Evolutionary conservation across 2,888 invertebrate species (phyloP), one percentile per base, ranked within the genome.

Genomic region (Cistogaster globosa): DNA sequence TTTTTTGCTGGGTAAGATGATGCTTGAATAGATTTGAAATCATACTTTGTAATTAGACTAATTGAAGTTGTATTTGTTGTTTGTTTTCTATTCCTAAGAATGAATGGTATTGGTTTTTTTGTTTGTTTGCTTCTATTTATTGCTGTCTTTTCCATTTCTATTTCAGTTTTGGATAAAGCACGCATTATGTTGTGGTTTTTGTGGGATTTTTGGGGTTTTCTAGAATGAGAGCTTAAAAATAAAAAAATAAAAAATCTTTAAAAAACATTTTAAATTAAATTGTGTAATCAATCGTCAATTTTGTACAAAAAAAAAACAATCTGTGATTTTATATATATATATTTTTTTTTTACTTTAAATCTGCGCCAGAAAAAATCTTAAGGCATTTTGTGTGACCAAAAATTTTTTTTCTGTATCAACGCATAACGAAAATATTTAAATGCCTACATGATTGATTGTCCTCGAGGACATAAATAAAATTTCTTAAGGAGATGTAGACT

Each of bases 11-110:
- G 58, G 60, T 11, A 18, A 14, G 18, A 20, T 26, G 18, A 32
- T 45, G 74, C 48, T 67, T 51, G 53, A 67, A 68, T 74, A 68
- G 74, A 75, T 81, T 81, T 81, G 48, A 74, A 75, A 81, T 81
- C 68, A 68, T 81, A 75, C 81, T 81, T 75, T 75, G 74, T 75
- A 81, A 81, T 81, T 81, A 81, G 74, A 68, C 74, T 81, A 81
- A 81, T 81, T 81, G 81, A 68, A 68, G 68, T 81, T 45, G 20
- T 74, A 71, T 78, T 78, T 78, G 68, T 55, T 32, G 32, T 32
- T 32, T 7, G 32, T 32, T 55, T 53, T 69, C 14, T 48, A 58
- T 72, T 55, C n/a, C 7, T n/a, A 45, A 22, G 9, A 12, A 51
- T 57, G 9, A 12, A 42, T 57, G 69, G 68, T 20, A 14, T 60